Percentiles rank a stretch among this genome's conserved stretches.
Evolutionary conservation across 1,140 invertebrate species (phyloP).

Genomic region (Chironomus tepperi): DNA sequence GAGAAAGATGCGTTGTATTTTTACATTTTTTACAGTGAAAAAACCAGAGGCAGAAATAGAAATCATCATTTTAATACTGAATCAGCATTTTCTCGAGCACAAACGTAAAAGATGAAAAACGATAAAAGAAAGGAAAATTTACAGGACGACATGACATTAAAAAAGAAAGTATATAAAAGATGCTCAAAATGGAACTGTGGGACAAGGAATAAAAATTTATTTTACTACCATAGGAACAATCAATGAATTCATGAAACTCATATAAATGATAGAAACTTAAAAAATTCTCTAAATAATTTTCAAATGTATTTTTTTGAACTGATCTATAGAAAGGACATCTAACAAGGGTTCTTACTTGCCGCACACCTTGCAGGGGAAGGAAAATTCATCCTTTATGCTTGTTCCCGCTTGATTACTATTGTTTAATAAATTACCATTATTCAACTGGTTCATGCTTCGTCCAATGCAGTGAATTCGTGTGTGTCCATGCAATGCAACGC

Average conservation of each 20-base stretch:
- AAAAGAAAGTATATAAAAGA: too few relatives aligned
- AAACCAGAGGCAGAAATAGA: too few relatives aligned
- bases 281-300: too few relatives aligned
- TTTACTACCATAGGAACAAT: too few relatives aligned
- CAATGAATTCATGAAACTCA: too few relatives aligned
- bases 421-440: slow-evolving; percentile 17
- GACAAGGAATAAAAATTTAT: too few relatives aligned
- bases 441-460: slow-evolving; percentile 29
- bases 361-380: slow-evolving; percentile 96
- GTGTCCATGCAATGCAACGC: slow-evolving; percentile 67
- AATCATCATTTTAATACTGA: neutral
- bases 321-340: slow-evolving; percentile 20
- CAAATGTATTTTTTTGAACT: too few relatives aligned
- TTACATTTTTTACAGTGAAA: too few relatives aligned
- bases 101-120: neutral
- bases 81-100: neutral
- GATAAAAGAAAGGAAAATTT: neutral
- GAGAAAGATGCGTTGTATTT: too few relatives aligned
- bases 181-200: too few relatives aligned
- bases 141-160: too few relatives aligned
- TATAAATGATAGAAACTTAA: too few relatives aligned
- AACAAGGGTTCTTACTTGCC: slow-evolving; percentile 79
- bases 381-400: slow-evolving; percentile 52
- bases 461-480: slow-evolving; percentile 55
- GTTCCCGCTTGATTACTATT: slow-evolving; percentile 18